phyloP scores from a whole-genome alignment of 2,797 vertebrate genomes.

The Aratinga solstitialis region DNA sequence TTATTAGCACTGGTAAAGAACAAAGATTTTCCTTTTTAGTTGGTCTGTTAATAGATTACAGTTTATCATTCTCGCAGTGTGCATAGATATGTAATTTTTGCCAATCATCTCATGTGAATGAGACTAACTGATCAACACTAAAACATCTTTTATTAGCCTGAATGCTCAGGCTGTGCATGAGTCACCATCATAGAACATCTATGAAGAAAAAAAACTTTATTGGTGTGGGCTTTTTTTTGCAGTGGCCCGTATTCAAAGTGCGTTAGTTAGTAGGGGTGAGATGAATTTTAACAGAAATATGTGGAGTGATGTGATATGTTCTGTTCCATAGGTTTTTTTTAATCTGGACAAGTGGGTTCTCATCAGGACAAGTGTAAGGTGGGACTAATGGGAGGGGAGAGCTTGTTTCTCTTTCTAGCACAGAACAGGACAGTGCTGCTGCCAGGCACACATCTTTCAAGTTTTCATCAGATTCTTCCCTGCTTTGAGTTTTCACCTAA shows the following conservation, averaged over 20 bases:
- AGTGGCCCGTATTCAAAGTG: neutral
- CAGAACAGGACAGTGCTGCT: neutral
- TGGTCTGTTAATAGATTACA: neutral
- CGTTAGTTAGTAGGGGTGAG: neutral
- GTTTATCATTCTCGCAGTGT: neutral
- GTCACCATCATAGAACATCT: neutral
- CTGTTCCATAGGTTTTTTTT: neutral
- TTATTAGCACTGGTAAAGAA: neutral
- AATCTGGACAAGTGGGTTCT: neutral
- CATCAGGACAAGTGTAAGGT: neutral
- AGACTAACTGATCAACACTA: neutral
- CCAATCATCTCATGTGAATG: neutral
- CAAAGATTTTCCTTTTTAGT: neutral
- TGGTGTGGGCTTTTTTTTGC: accelerated
- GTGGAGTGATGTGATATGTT: neutral
- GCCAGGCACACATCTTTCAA: neutral
- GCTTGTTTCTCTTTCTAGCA: neutral
- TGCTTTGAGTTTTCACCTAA: neutral
- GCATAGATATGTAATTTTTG: neutral
- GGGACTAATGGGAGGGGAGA: neutral
- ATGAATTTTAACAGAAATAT: neutral
- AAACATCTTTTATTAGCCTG: neutral
- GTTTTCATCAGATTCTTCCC: neutral
- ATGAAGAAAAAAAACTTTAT: neutral
- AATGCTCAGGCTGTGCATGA: neutral